Evolutionary conservation across 1,140 invertebrate species (phyloP).

Genomic region (Saxidomus purpurata): DNA sequence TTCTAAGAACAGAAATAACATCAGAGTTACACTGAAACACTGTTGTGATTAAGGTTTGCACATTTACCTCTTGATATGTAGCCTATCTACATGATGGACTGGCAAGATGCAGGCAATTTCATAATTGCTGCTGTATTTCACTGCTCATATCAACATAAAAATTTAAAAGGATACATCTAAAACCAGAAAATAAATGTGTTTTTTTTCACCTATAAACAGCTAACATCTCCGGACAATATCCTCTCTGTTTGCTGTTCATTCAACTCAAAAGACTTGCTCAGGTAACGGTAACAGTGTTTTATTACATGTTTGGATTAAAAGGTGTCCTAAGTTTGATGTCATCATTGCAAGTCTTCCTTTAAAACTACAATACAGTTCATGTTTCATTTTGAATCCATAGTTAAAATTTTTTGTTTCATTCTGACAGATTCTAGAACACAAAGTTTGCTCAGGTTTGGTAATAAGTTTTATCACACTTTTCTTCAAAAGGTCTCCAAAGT

Average conservation of each 20-base stretch:
- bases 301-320: constrained; percentile 58
- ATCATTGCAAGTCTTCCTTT: constrained; percentile 58
- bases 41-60: not conserved
- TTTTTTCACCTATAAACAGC: too few relatives aligned
- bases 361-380: too few relatives aligned
- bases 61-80: not conserved
- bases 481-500: constrained; percentile 60
- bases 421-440: too few relatives aligned
- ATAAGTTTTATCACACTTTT: constrained; percentile 35
- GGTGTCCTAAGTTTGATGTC: constrained; percentile 57
- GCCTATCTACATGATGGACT: not conserved
- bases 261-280: constrained; percentile 44
- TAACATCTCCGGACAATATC: too few relatives aligned
- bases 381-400: too few relatives aligned
- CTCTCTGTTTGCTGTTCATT: too few relatives aligned
- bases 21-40: constrained; percentile 30
- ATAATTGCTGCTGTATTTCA: not conserved
- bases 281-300: constrained; percentile 24
- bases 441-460: constrained; percentile 50
- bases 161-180: too few relatives aligned
- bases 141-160: not conserved
- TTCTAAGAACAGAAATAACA: not conserved
- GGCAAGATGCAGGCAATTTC: not conserved
- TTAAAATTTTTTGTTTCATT: too few relatives aligned
- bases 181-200: too few relatives aligned